Conservation (phyloP, 1,140 invertebrate species). For the Melitaea cinxia region DNA sequence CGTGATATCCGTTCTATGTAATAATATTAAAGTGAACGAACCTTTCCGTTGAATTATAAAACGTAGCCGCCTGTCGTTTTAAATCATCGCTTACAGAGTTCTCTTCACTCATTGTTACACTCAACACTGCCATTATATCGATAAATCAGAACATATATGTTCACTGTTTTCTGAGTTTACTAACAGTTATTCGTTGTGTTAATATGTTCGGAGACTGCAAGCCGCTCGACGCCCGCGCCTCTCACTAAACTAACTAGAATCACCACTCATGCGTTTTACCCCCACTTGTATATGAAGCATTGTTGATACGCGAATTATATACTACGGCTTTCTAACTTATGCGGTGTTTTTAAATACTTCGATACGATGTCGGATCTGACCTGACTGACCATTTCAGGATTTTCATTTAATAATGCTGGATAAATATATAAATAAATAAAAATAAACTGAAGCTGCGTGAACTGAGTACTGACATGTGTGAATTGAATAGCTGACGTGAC, state of each 20-base stretch:
- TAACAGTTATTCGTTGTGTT: background rate
- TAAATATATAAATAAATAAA: no score
- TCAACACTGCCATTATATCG: conserved; percentile 38
- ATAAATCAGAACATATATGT: background rate
- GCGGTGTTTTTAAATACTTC: background rate
- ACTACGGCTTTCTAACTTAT: conserved; percentile 31
- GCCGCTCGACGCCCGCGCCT: conserved; percentile 72
- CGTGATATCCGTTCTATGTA: background rate
- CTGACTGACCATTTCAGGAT: no score
- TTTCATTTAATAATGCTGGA: no score
- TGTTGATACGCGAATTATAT: conserved; percentile 33
- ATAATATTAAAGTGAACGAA: conserved; percentile 36
- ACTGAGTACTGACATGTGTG: no score
- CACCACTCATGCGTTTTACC: conserved; percentile 54
- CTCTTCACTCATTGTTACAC: conserved; percentile 68
- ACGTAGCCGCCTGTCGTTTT: conserved; percentile 72
- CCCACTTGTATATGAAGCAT: conserved; percentile 43
- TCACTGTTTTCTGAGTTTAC: background rate
- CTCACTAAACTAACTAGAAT: conserved; percentile 51
- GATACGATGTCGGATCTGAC: background rate
- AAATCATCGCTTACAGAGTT: conserved; percentile 65
- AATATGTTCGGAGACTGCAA: conserved; percentile 48
- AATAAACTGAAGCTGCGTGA: no score
- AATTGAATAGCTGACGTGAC: no score
- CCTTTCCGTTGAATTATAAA: conserved; percentile 74